Base-by-base conservation (phyloP, 2,797 vertebrate species). In the Ptychobarbus kaznakovi region DNA sequence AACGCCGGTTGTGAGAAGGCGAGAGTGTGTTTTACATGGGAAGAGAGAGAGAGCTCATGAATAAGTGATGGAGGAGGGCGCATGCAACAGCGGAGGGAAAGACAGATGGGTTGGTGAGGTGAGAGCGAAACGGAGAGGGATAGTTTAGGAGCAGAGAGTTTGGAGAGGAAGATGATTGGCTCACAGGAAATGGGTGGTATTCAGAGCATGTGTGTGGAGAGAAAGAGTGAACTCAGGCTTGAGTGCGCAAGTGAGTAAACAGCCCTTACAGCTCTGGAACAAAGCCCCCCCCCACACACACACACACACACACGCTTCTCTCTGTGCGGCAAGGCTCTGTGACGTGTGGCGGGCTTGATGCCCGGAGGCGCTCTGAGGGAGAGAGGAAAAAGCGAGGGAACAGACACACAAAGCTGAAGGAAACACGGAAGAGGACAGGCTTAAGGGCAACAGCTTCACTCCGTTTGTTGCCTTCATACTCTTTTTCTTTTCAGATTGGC, bases 131-230 rank as follows among this genome's bases (percentile, higher is more conserved):
- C 18, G 49, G 58, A 65, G 72, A 63, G 81, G 70, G 76, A 49
- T 65, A 78, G 89, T 81, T 85, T 86, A 42, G 86, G 90, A 90
- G 87, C 78, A 32, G 66, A 80, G 87, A 88, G 85, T 91, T 90
- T 94, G 90, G 91, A 90, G 92, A 88, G 92, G 92, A 90, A 90
- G 90, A 92, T 91, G 83, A 85, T 77, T 69, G 73, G 88, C 90
- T 91, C 91, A 94, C 90, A 92, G 79, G 90, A 93, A 92, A 94
- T 90, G 88, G 80, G 91, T 92, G 92, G 89, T 90, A 90, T 90
- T 75, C 80, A 88, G 68, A 46, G 28, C 32, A 16, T 53, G 46
- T 44, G 38, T 70, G 78, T 35, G 66, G 18, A 63, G 53, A 42
- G 68, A 63, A 75, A 38, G 56, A 77, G 72, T 46, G 81, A 53